Evolutionary conservation across 2,797 vertebrate species (phyloP).

Genomic region (Semotilus atromaculatus): DNA sequence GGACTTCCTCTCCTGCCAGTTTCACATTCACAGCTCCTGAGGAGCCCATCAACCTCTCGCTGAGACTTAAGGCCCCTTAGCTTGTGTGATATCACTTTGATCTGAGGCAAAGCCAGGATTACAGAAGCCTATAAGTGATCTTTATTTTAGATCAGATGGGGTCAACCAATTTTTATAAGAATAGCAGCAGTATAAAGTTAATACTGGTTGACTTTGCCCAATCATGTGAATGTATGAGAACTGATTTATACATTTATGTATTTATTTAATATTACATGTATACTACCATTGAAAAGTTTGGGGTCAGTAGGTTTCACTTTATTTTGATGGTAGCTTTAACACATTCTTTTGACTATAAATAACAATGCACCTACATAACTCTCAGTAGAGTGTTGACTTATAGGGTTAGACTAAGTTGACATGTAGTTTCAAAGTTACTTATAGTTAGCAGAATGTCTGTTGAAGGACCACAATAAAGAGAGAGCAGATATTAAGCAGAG

Average conservation of each 20-base stretch:
- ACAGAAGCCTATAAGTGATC: not conserved
- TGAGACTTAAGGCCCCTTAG: slow-evolving; percentile 44
- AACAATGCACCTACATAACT: no score
- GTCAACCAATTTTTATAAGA: not conserved
- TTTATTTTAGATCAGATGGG: not conserved
- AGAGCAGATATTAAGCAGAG: no score
- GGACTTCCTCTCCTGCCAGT: slow-evolving; percentile 37
- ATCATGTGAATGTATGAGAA: not conserved
- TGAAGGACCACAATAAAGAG: no score
- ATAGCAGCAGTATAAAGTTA: not conserved
- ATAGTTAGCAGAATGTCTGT: no score
- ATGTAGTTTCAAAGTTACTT: no score
- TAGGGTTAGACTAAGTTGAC: no score
- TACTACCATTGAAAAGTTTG: not conserved
- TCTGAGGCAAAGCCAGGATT: slow-evolving; percentile 2
- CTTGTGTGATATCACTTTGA: slow-evolving; percentile 45
- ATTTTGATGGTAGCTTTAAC: no score
- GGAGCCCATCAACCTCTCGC: slow-evolving; percentile 45
- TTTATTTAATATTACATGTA: not conserved
- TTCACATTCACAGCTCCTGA: slow-evolving; percentile 43
- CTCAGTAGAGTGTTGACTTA: no score
- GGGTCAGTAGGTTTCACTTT: not conserved
- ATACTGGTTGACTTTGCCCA: not conserved
- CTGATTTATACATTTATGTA: not conserved
- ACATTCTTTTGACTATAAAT: no score